Evolutionary conservation across 2,888 invertebrate genomes (phyloP).

Genomic region (Zaprionus obscuricornis): DNA sequence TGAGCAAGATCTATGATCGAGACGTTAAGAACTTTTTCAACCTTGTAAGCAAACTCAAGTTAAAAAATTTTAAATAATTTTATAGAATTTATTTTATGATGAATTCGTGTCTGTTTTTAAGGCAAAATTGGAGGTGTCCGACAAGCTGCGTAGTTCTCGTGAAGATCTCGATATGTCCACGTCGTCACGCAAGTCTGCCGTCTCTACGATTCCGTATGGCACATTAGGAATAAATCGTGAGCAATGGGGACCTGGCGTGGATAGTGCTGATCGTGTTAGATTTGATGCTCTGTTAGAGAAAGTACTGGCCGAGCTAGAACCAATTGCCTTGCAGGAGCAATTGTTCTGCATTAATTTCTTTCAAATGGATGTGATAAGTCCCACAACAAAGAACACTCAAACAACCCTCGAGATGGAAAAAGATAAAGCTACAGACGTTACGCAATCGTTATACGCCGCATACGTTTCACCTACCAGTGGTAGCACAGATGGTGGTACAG

Average conservation of each 20-base stretch:
- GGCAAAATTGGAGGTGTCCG: constrained; percentile 81
- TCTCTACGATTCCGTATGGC: constrained; percentile 81
- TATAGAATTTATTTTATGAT: not conserved
- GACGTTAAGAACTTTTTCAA: constrained; percentile 86
- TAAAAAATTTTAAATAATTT: not conserved
- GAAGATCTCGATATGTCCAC: constrained; percentile 83
- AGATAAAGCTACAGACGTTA: constrained; percentile 81
- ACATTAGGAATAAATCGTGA: constrained; percentile 87
- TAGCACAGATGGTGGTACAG: constrained; percentile 41
- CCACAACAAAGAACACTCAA: constrained; percentile 85
- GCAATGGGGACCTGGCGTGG: constrained; percentile 87
- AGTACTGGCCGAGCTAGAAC: constrained; percentile 94
- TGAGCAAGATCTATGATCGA: constrained; percentile 94
- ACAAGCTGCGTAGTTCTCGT: constrained; percentile 81
- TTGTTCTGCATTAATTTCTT: constrained; percentile 97
- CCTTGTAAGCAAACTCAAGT: constrained; percentile 57
- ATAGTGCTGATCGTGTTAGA: constrained; percentile 85
- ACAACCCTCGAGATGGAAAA: constrained; percentile 85
- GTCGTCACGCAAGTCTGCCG: constrained; percentile 82
- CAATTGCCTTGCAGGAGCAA: constrained; percentile 96
- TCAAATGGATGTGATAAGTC: constrained; percentile 88
- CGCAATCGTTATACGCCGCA: constrained; percentile 64
- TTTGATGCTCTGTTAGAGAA: constrained; percentile 91
- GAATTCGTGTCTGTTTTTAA: constrained; percentile 22
- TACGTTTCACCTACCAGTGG: constrained; percentile 57